A percentile compares a stretch with the other conserved stretches of the same genome.
Evolutionary conservation across 2,888 invertebrate genomes (phyloP).

Genomic region (Conus canariensis): DNA sequence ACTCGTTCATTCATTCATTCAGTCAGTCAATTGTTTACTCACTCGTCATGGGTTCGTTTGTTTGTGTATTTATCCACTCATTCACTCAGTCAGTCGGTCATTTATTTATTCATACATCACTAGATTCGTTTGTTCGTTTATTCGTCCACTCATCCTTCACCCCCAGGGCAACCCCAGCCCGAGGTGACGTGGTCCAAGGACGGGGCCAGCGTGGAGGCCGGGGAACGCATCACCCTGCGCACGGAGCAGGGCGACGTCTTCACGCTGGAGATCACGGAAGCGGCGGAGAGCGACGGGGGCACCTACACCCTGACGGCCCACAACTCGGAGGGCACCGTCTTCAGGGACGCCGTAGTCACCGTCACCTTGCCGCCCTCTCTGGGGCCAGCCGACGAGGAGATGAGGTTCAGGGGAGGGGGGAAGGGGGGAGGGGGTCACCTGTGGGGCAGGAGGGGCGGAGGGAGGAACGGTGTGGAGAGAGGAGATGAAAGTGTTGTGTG

Average conservation of each 20-base stretch:
- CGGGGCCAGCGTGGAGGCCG: constrained; percentile 46
- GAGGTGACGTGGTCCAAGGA: constrained; percentile 57
- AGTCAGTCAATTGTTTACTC: neutral
- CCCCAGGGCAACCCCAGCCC: constrained; percentile 50
- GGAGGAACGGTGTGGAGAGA: neutral
- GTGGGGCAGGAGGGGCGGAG: neutral
- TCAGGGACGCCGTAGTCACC: constrained; percentile 58
- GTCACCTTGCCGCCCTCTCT: constrained; percentile 39
- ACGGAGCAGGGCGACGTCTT: constrained; percentile 57
- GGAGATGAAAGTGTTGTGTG: neutral
- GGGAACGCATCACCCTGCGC: constrained; percentile 48
- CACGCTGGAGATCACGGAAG: constrained; percentile 60
- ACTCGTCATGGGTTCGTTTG: neutral
- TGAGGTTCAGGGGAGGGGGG: constrained; percentile 31
- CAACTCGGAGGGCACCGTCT: constrained; percentile 62
- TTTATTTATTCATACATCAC: too few species aligned
- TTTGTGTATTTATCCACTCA: neutral
- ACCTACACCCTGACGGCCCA: constrained; percentile 67
- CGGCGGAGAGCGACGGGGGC: constrained; percentile 61
- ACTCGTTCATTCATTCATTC: too few species aligned
- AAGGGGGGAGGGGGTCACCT: neutral
- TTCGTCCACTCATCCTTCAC: neutral
- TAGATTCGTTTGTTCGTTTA: too few species aligned
- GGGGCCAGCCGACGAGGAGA: constrained; percentile 33
- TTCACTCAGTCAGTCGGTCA: neutral